Evolutionary conservation across 1,140 invertebrate genomes (phyloP), one percentile per base, ranked within the genome.

Genomic region (Aphidius gifuensis): DNA sequence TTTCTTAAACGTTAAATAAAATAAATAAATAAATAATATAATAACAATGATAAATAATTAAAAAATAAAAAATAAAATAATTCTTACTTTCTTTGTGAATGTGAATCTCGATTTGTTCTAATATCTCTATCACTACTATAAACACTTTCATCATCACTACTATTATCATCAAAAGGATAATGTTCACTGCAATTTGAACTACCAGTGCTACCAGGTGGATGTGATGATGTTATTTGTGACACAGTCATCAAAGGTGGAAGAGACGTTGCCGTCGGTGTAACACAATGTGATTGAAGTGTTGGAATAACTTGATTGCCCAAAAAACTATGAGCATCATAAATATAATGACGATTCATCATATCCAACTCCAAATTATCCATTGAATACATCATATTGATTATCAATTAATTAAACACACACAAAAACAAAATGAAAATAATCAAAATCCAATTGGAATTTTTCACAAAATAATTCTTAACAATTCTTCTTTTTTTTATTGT

Each of bases 301-400:
- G 76, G 72, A 39, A 80, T 78, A 16, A 71, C 75, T 1, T 74
- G 68, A 53, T 77, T 77, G 0, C 77, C 77, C 6, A 84, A 66
- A 58, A 83, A 84, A 55, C 73, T 75, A 64, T 80, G 79, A 1
- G 82, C 72, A 58, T 84, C 83, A 70, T 84, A 83, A 60, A 84
- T 80, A 58, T 83, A 84, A 70, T 84, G 83, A 5, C 82, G 74
- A 59, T 83, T 83, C 69, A 83, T 81, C 59, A 78, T 79, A 44
- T 83, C 81, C 38, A 82, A 61, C 60, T 83, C 82, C 47, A 83
- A 69, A 71, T 83, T 81, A n/a, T 84, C 82, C 79, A 84, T 82
- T 5, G 78, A 80, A 69, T 83, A 83, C 81, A 83, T 82, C 51
- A 74, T 74, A 16, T 58, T 43, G 39, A 50, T 9, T 9, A 45